These are phyloP conservation scores for Prorops nasuta DNA, from an alignment of 1,140 invertebrate genomes.

Conservation along the genomic window DNA sequence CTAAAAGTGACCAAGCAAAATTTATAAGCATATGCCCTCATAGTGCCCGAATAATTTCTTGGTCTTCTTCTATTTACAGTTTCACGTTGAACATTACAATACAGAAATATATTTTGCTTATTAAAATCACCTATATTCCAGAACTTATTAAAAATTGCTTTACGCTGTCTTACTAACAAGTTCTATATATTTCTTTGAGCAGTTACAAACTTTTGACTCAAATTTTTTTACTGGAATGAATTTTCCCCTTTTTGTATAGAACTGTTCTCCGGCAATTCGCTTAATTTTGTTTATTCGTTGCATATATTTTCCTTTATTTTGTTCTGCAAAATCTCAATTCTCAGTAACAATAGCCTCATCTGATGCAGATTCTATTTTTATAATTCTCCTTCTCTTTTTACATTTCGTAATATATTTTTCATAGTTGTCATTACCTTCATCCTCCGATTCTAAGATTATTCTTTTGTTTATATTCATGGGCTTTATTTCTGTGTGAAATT, in stretches of 20 bases:
- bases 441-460: conserved; percentile 26
- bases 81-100: conserved; percentile 17
- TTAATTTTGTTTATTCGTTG: conserved; percentile 22
- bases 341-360: conserved; percentile 17
- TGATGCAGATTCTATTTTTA: conserved; percentile 22
- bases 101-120: conserved; percentile 21
- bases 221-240: conserved; percentile 17
- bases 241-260: conserved; percentile 19
- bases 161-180: conserved; percentile 19
- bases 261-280: conserved; percentile 15
- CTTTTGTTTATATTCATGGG: conserved; percentile 26
- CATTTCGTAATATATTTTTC: conserved; percentile 16
- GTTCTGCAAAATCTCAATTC: conserved; percentile 16
- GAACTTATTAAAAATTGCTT: conserved; percentile 17
- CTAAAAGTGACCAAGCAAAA: conserved; percentile 14
- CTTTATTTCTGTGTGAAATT: conserved; percentile 23
- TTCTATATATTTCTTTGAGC: conserved; percentile 16
- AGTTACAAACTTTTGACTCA: conserved; percentile 19
- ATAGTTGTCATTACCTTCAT: conserved; percentile 24
- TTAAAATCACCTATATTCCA: conserved; percentile 25
- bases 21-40: conserved; percentile 18
- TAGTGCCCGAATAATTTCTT: conserved; percentile 19
- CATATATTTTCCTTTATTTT: conserved; percentile 20
- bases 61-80: conserved; percentile 18
- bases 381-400: conserved; percentile 24